Evolutionary conservation across 1,140 invertebrate species (phyloP).

Genomic region (Drosophila pallidifrons): DNA sequence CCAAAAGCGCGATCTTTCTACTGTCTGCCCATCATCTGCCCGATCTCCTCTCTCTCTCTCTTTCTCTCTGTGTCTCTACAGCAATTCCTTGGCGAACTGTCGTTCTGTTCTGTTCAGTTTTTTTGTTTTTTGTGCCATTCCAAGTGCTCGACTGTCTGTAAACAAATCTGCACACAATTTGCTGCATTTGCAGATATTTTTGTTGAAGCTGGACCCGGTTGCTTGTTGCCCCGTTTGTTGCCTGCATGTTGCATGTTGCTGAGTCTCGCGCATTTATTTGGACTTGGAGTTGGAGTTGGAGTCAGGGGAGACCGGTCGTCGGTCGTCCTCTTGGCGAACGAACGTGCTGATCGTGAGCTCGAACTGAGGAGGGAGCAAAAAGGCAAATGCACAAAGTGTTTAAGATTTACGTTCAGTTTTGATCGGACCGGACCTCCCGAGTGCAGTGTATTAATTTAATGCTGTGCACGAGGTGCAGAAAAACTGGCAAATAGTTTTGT

Average conservation of each 20-base stretch:
- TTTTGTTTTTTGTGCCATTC: constrained; percentile 13
- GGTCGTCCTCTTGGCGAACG: constrained; percentile 29
- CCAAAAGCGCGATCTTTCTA: constrained; percentile 12
- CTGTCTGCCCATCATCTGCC: constrained; percentile 11
- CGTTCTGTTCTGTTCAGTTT: background rate
- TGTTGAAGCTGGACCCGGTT: constrained; percentile 37
- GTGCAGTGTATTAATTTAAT: constrained; percentile 73
- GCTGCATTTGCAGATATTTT: constrained; percentile 73
- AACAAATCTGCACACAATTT: constrained; percentile 81
- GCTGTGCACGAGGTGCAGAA: constrained; percentile 39
- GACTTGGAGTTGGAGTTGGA: background rate
- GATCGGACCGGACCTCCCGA: constrained; percentile 80
- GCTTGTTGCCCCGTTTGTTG: constrained; percentile 12
- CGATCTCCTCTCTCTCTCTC: background rate
- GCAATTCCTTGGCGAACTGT: background rate
- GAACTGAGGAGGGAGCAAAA: constrained; percentile 32
- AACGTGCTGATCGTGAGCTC: constrained; percentile 84
- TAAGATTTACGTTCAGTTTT: constrained; percentile 84
- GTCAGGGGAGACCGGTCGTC: constrained; percentile 1
- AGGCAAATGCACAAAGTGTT: constrained; percentile 51
- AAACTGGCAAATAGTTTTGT: constrained; percentile 24
- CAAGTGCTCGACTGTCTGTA: constrained; percentile 63
- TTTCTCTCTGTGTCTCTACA: background rate
- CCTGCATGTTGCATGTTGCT: constrained; percentile 65
- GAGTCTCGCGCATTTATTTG: constrained; percentile 73